A percentile compares a stretch with the other conserved stretches of the same genome.
Evolutionary conservation across 92 coral and sea anemone species (phyloP).

Genomic region (Parazoanthus swiftii): DNA sequence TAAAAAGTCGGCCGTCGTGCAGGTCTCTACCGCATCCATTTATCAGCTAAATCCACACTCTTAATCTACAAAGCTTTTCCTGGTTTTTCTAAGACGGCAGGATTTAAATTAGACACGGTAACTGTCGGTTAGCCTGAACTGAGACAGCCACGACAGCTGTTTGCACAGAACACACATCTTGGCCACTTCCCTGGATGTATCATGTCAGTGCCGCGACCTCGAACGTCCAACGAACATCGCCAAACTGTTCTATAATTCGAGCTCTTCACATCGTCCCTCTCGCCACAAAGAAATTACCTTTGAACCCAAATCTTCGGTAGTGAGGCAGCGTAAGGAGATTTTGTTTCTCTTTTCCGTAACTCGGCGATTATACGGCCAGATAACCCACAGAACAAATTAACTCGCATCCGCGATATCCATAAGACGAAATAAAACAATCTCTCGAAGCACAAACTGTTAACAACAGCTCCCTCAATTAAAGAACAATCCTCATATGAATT

Average conservation of each 20-base stretch:
- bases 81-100: conserved; percentile 10
- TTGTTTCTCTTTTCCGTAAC: conserved; percentile 35
- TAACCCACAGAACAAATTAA: conserved; percentile 41
- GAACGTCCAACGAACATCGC: not conserved
- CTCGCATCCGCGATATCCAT: conserved; percentile 40
- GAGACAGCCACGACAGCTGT: conserved; percentile 42
- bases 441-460: conserved; percentile 13
- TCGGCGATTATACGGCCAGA: conserved; percentile 34
- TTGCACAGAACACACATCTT: conserved; percentile 28
- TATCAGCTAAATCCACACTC: not conserved
- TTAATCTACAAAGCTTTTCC: conserved; percentile 14
- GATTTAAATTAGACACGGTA: conserved; percentile 18
- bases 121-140: conserved; percentile 21
- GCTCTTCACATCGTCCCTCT: not conserved
- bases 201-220: conserved; percentile 19
- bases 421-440: conserved; percentile 37
- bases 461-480: not conserved
- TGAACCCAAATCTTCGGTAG: conserved; percentile 20
- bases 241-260: not conserved
- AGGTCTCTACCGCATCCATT: conserved; percentile 28
- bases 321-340: conserved; percentile 21
- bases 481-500: not conserved
- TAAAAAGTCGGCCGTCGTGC: conserved; percentile 42
- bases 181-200: conserved; percentile 39
- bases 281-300: conserved; percentile 1